Conservation (phyloP, 2,797 vertebrate genomes). For the Ctenochaetus hawaiiensis region DNA sequence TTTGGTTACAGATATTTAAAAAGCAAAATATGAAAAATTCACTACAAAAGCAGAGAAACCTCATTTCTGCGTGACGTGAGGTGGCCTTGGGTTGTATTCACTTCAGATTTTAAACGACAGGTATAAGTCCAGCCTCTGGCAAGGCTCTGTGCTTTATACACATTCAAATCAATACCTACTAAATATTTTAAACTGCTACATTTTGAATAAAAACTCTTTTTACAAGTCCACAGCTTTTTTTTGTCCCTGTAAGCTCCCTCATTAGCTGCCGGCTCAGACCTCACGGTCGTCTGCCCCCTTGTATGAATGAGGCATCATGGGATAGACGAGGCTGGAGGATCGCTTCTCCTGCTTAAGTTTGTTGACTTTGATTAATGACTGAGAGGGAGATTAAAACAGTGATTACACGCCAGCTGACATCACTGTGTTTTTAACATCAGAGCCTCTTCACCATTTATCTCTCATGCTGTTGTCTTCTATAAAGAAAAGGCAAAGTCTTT, state of each 20-base stretch:
- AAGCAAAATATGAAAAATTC: too few species aligned
- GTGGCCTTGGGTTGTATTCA: neutral
- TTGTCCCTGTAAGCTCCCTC: constrained; percentile 25
- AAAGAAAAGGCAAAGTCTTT: constrained; percentile 19
- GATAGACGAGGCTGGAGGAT: constrained; percentile 45
- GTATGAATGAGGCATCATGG: constrained; percentile 1
- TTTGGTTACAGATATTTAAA: neutral
- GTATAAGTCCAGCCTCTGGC: constrained; percentile 29
- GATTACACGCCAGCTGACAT: constrained; percentile 75
- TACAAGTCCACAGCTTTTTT: constrained; percentile 33
- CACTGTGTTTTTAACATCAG: constrained; percentile 64
- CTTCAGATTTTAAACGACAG: constrained; percentile 29
- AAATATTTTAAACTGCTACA: constrained; percentile 46
- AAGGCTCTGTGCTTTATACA: constrained; percentile 24
- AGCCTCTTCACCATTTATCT: constrained; percentile 57
- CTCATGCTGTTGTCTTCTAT: constrained; percentile 34
- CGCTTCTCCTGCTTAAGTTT: constrained; percentile 44
- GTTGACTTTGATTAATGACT: constrained; percentile 78
- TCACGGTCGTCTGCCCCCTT: constrained; percentile 6
- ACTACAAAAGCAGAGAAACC: neutral
- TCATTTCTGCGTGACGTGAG: neutral
- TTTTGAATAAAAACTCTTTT: constrained; percentile 60
- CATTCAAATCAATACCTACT: constrained; percentile 42
- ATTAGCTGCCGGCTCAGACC: constrained; percentile 56
- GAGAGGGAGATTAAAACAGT: constrained; percentile 75